Conservation (phyloP, 1,140 invertebrate species). For the Cotesia vestalis region DNA sequence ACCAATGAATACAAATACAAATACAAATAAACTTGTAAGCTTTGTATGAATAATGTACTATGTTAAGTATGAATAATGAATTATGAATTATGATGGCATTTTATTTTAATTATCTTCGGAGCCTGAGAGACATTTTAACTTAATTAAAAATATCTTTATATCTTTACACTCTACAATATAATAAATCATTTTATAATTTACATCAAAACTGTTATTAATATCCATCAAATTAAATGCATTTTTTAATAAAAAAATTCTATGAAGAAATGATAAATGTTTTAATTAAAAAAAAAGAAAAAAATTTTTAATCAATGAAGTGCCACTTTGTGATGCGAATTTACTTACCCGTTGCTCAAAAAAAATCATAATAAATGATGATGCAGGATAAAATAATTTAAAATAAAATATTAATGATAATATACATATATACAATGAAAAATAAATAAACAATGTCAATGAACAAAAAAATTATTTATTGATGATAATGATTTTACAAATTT, state of each 20-base stretch:
- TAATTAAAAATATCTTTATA: slow-evolving; percentile 5
- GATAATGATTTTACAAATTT: slow-evolving; percentile 18
- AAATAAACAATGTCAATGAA: slow-evolving; percentile 10
- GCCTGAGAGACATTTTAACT: slow-evolving; percentile 34
- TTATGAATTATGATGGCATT: not conserved
- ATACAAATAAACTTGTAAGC: slow-evolving; percentile 11
- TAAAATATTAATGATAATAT: not conserved
- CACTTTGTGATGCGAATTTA: slow-evolving; percentile 35
- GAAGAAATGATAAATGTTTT: not conserved
- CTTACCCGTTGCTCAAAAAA: slow-evolving; percentile 27
- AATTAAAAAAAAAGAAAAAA: not conserved
- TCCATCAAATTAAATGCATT: too few species aligned
- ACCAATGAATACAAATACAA: slow-evolving; percentile 11
- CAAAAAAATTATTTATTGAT: slow-evolving; percentile 25
- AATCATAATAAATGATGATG: not conserved
- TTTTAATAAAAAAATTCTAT: too few species aligned
- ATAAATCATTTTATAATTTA: slow-evolving; percentile 16
- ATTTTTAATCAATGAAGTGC: slow-evolving; percentile 29
- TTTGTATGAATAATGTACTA: not conserved
- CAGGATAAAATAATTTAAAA: not conserved
- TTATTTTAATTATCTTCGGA: slow-evolving; percentile 21
- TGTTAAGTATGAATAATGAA: slow-evolving; percentile 9
- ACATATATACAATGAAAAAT: slow-evolving; percentile 25
- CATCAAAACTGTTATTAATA: not conserved
- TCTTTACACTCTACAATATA: not conserved